Base-by-base conservation (phyloP, 2,113 vertebrate species). In the Centropristis striata region DNA sequence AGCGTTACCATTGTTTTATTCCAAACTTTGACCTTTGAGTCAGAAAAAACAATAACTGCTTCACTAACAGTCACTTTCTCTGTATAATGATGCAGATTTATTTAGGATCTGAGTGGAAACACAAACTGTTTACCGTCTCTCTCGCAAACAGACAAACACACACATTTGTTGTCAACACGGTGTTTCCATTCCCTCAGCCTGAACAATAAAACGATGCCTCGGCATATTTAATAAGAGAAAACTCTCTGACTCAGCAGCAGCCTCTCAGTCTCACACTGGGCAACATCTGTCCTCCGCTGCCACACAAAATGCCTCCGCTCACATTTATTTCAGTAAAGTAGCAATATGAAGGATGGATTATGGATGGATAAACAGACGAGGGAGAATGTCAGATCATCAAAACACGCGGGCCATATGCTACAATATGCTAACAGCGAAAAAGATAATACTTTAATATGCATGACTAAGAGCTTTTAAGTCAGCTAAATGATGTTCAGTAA, bases 271-370 rank as follows among this genome's bases (percentile, higher is more conserved):
- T 76, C 90, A 88, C 78, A 75, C 86, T 80, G 86, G 73, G 87
- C 76, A 93, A 93, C 92, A 94, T 92, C 91, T 93, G 92, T 83
- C 75, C 75, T 79, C 63, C 25, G 25, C 63, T 61, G 54, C 75
- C 63, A 47, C 28, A 44, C 61, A 84, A 81, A 78, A 86, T 25
- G 46, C 66, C 67, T 57, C 25, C 59, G 18, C 53, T 46, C 69
- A 78, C 49, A 61, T 63, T 75, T 78, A 71, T 75, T 80, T 46
- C 42, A 27, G 21, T 37, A 37, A 65, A 64, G 58, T 25, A 59
- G 58, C 51, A 59, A 69, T 27, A 58, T 75, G 78, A 82, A 51
- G 54, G 77, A 46, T 42, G 58, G 21, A 79, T 70, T 54, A 69
- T 58, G 27, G 60, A 70, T 11, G 57, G 51, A 72, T 64, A 75